Percentiles rank a stretch among this genome's conserved stretches.
phyloP scores from a whole-genome alignment of 1,140 invertebrate genomes.

The Ooceraea biroi region DNA sequence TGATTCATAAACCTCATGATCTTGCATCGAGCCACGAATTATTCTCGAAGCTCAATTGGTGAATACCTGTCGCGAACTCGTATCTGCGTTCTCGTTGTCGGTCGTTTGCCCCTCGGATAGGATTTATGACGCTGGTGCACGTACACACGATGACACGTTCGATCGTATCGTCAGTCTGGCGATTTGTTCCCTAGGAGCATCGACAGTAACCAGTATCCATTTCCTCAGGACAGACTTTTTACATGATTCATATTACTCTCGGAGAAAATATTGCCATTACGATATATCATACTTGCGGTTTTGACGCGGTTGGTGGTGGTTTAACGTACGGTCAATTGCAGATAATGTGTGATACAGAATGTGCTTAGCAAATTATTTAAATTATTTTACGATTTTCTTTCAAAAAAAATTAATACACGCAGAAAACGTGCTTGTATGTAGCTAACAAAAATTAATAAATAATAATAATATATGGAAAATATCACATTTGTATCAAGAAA shows the following conservation, averaged over 20 bases:
- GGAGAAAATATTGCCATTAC: not conserved
- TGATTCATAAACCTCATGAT: constrained; percentile 12
- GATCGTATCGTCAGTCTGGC: constrained; percentile 8
- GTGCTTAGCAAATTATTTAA: no score
- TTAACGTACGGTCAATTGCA: no score
- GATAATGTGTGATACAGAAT: no score
- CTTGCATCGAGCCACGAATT: not conserved
- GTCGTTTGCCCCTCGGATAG: constrained; percentile 22
- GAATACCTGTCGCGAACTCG: constrained; percentile 56
- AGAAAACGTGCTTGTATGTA: not conserved
- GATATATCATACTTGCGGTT: not conserved
- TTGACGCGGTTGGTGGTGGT: no score
- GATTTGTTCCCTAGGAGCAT: constrained; percentile 23
- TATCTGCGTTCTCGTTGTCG: constrained; percentile 44
- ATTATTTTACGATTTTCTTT: no score
- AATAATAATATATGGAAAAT: constrained; percentile 12
- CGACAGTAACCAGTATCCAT: constrained; percentile 19
- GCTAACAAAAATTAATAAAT: no score
- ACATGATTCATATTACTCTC: not conserved
- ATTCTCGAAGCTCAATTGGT: constrained; percentile 40
- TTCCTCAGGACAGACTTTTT: not conserved
- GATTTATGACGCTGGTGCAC: constrained; percentile 39
- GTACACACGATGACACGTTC: constrained; percentile 49
- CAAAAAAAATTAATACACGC: not conserved
- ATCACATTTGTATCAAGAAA: constrained; percentile 4